phyloP scores from a whole-genome alignment of 2,888 invertebrate genomes.

The Drosophila neutralis region DNA sequence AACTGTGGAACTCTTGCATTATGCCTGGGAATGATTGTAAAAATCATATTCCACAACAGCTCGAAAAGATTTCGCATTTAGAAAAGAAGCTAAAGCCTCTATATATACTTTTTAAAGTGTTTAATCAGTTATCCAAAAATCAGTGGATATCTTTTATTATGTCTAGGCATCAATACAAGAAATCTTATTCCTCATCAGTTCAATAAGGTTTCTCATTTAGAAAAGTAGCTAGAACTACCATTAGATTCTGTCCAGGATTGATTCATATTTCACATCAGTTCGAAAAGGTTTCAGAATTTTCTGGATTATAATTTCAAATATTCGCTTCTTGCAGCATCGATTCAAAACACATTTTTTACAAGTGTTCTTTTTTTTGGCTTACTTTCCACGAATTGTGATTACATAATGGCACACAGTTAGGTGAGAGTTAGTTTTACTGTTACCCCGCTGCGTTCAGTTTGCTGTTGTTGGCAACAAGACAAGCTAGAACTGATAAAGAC shows the following conservation, averaged over 20 bases:
- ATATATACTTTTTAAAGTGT: too few species aligned
- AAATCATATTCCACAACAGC: neutral
- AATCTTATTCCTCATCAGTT: neutral
- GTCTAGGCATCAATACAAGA: neutral
- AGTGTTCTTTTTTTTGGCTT: neutral
- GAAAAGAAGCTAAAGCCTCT: too few species aligned
- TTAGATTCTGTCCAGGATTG: neutral
- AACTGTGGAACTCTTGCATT: neutral
- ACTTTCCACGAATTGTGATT: slow-evolving; percentile 39
- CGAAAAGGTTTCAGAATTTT: neutral
- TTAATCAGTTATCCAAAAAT: too few species aligned
- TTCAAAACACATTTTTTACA: slow-evolving; percentile 20
- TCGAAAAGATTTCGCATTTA: neutral
- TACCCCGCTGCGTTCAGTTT: slow-evolving; percentile 44
- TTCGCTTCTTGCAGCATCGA: neutral
- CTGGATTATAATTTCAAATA: neutral
- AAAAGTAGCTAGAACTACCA: neutral
- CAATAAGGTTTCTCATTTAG: neutral
- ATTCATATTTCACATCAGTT: neutral
- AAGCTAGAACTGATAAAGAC: slow-evolving; percentile 44
- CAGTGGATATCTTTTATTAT: neutral
- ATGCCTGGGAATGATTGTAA: neutral
- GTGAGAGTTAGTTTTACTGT: slow-evolving; percentile 5
- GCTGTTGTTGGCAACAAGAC: slow-evolving; percentile 22
- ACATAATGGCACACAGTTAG: slow-evolving; percentile 32